Percentiles rank a stretch among this genome's conserved stretches.
Evolutionary conservation across 2,113 vertebrate species (phyloP).

Genomic region (Rousettus leschenaultii): DNA sequence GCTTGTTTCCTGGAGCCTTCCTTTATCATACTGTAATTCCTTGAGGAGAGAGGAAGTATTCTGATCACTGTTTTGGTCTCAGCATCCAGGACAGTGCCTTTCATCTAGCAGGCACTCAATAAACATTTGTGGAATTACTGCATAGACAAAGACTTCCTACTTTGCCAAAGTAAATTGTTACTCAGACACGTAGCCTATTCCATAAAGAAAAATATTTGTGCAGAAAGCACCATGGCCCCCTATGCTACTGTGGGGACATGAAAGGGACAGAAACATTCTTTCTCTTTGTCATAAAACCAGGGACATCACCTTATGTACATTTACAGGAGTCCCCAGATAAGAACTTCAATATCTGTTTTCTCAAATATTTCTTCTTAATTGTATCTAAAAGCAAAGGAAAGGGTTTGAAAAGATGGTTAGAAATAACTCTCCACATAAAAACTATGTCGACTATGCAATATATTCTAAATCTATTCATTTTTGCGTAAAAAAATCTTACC

Average conservation of each 20-base stretch:
- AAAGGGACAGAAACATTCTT: background rate
- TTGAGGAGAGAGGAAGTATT: background rate
- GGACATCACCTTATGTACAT: background rate
- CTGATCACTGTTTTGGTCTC: background rate
- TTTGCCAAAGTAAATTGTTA: background rate
- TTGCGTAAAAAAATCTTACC: background rate
- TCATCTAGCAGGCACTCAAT: background rate
- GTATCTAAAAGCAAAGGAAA: background rate
- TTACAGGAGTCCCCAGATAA: background rate
- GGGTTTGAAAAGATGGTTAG: background rate
- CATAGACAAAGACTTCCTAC: background rate
- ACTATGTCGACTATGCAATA: background rate
- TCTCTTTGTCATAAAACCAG: background rate
- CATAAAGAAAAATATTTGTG: background rate
- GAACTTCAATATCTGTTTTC: background rate
- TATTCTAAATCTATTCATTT: slow-evolving; percentile 22
- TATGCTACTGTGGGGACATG: background rate
- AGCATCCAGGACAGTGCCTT: background rate
- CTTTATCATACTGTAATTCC: background rate
- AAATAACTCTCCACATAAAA: background rate
- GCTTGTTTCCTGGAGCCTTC: background rate
- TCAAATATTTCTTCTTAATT: slow-evolving; percentile 25
- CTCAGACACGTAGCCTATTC: background rate
- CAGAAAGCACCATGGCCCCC: background rate
- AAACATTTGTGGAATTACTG: background rate